Percentiles rank a stretch among this genome's conserved stretches.
phyloP scores from a whole-genome alignment of 2,888 invertebrate species.

The Tipula unca region DNA sequence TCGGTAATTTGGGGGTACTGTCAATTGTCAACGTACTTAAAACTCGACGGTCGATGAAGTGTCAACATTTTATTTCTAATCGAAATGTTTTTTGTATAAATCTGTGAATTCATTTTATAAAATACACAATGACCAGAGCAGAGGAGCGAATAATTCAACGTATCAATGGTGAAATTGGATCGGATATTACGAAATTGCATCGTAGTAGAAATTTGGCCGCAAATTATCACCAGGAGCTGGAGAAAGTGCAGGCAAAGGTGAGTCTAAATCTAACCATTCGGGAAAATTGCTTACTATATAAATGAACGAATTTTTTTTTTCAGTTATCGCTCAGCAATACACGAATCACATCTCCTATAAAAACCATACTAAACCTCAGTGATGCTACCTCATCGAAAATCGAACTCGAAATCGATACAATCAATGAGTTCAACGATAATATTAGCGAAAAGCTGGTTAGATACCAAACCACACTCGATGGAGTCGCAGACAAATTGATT shows the following conservation, averaged over 20 bases:
- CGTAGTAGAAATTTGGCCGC: constrained; percentile 45
- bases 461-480: constrained; percentile 35
- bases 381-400: constrained; percentile 45
- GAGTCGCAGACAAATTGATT: constrained; percentile 39
- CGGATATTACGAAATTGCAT: constrained; percentile 45
- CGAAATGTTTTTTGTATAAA: background rate
- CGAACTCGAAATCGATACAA: constrained; percentile 44
- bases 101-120: background rate
- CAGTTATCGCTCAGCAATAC: constrained; percentile 55
- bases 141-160: constrained; percentile 42
- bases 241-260: constrained; percentile 33
- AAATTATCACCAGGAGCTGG: constrained; percentile 33
- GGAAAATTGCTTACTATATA: too few relatives aligned
- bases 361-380: constrained; percentile 54
- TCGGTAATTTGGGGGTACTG: background rate
- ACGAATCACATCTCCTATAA: constrained; percentile 54
- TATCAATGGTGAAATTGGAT: constrained; percentile 48
- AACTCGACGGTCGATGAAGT: background rate
- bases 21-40: background rate
- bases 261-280: constrained; percentile 21
- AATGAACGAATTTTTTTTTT: constrained; percentile 20
- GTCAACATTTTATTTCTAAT: background rate
- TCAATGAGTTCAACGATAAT: constrained; percentile 38
- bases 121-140: constrained; percentile 30
- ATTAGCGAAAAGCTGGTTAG: constrained; percentile 48